These are phyloP conservation scores for Thunnus maccoyii DNA, from an alignment of 2,113 vertebrate genomes.

Conservation along the genomic window DNA sequence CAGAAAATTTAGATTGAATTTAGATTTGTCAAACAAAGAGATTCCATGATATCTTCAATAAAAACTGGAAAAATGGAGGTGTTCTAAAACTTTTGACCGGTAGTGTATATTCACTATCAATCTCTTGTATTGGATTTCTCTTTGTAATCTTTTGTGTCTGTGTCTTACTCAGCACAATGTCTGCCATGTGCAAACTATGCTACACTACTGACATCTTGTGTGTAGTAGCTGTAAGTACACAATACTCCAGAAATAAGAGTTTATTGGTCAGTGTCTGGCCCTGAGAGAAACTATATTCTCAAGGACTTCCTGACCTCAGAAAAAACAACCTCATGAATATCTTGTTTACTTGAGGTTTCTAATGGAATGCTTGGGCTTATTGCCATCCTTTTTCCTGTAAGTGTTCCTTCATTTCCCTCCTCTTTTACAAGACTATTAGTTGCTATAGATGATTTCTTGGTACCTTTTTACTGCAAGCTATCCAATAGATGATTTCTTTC, in stretches of 20 bases:
- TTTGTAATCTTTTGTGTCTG: background rate
- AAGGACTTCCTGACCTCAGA: constrained; percentile 17
- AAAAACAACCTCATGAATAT: constrained; percentile 14
- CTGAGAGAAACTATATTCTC: constrained; percentile 18
- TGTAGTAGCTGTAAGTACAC: constrained; percentile 6
- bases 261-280: background rate
- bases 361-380: background rate
- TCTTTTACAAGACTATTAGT: background rate
- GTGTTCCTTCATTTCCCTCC: background rate
- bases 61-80: no score
- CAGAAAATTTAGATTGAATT: no score
- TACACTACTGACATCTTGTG: constrained; percentile 61
- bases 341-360: background rate
- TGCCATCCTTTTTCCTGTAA: background rate
- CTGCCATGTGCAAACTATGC: background rate
- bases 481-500: no score
- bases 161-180: background rate
- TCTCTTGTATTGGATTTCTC: background rate
- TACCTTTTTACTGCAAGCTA: no score
- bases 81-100: no score
- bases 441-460: no score
- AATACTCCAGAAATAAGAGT: background rate
- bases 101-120: background rate
- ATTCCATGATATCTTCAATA: no score
- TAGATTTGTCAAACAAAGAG: no score